phyloP scores from a whole-genome alignment of 2,888 invertebrate genomes.

The Ormyrus nitidulus region DNA sequence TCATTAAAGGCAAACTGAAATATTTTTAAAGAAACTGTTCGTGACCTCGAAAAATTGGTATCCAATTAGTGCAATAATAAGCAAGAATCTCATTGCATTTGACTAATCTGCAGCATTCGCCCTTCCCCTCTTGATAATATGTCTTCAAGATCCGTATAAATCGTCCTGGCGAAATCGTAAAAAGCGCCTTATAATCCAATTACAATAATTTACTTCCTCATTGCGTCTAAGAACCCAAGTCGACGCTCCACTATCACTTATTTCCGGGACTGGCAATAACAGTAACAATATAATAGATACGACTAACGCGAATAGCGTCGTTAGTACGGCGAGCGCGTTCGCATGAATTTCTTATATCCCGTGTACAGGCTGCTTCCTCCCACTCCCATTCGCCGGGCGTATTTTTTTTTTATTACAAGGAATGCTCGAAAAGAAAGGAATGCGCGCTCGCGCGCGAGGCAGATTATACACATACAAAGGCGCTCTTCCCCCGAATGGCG shows the following conservation, averaged over 20 bases:
- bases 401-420: neutral
- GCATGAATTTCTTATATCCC: constrained; percentile 7
- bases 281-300: neutral
- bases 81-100: neutral
- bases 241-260: neutral
- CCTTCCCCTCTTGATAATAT: neutral
- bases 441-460: too few species aligned
- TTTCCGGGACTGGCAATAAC: neutral
- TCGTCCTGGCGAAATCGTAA: neutral
- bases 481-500: neutral
- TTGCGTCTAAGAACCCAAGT: neutral
- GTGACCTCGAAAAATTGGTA: too few species aligned
- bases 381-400: too few species aligned
- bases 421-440: neutral
- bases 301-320: neutral
- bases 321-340: neutral
- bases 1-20: too few species aligned
- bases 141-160: too few species aligned
- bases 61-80: too few species aligned
- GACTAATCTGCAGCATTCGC: neutral
- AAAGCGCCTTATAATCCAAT: neutral
- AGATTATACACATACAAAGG: too few species aligned
- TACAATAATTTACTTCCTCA: neutral
- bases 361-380: neutral
- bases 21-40: too few species aligned